These are phyloP conservation scores for Callyntrura guangdongensis DNA, from an alignment of 2,888 invertebrate genomes.

Conservation along the genomic window DNA sequence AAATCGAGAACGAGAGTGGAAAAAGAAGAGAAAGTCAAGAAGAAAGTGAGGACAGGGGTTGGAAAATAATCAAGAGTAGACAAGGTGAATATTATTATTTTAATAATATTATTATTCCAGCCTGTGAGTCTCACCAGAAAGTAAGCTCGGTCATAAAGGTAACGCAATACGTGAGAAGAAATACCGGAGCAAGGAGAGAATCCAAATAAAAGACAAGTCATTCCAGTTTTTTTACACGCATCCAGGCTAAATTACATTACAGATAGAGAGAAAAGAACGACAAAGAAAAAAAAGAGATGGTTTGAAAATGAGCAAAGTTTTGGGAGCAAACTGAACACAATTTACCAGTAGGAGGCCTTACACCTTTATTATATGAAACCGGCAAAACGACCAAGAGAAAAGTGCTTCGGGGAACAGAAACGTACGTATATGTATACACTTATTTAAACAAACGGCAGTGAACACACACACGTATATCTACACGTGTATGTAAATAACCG, in stretches of 20 bases:
- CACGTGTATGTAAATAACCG: conserved; percentile 59
- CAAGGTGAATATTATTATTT: conserved; percentile 38
- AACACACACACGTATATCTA: neutral
- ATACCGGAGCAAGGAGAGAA: neutral
- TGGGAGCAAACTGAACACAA: neutral
- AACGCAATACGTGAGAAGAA: neutral
- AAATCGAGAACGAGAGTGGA: neutral
- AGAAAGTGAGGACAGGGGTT: conserved; percentile 24
- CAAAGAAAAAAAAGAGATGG: no score
- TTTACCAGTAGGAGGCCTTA: conserved; percentile 39
- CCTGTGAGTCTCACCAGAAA: neutral
- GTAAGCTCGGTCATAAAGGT: neutral
- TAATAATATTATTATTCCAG: no score
- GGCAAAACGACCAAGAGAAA: conserved; percentile 5
- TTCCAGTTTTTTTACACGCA: neutral
- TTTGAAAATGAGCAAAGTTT: conserved; percentile 63
- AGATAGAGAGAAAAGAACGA: neutral
- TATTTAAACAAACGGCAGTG: no score
- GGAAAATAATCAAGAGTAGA: conserved; percentile 39
- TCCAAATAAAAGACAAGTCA: neutral
- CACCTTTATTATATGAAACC: neutral
- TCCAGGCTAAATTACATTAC: neutral
- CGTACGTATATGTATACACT: neutral
- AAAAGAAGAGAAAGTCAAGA: neutral
- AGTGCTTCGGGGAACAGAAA: neutral